A percentile compares a stretch with the other conserved stretches of the same genome.
Conservation (phyloP, 2,888 invertebrate genomes). For the Heliconius hortense region DNA sequence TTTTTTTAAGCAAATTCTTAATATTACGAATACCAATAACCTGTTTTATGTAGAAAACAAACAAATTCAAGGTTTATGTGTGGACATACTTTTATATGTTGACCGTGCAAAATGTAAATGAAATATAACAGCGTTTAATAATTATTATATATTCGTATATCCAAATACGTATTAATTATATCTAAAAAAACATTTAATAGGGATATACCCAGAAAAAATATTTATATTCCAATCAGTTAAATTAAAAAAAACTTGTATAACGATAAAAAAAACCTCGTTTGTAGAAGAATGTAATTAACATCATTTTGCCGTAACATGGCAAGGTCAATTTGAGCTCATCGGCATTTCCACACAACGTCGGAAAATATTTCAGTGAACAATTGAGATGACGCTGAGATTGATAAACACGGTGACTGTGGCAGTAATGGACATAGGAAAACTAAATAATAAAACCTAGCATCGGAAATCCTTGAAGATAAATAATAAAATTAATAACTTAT, state of each 20-base stretch:
- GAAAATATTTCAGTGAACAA: constrained; percentile 29
- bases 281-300: constrained; percentile 25
- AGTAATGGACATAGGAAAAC: constrained; percentile 47
- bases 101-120: constrained; percentile 13
- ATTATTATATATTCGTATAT: neutral
- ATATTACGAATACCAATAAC: constrained; percentile 13
- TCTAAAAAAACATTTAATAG: neutral
- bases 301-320: constrained; percentile 27
- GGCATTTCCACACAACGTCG: constrained; percentile 23
- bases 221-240: neutral
- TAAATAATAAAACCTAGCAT: constrained; percentile 56
- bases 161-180: neutral
- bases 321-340: constrained; percentile 30
- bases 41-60: constrained; percentile 8
- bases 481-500: constrained; percentile 15
- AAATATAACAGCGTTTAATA: constrained; percentile 7
- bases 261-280: constrained; percentile 17
- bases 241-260: neutral
- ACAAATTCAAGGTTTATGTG: constrained; percentile 21
- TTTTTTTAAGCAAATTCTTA: neutral
- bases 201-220: neutral
- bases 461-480: constrained; percentile 53
- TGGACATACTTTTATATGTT: constrained; percentile 15
- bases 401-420: constrained; percentile 13
- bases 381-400: constrained; percentile 9